A percentile compares a stretch with the other conserved stretches of the same genome.
Evolutionary conservation across 37 sponge, comb jelly and placozoan species (phyloP).

Genomic region (Petrosia ficiformis): DNA sequence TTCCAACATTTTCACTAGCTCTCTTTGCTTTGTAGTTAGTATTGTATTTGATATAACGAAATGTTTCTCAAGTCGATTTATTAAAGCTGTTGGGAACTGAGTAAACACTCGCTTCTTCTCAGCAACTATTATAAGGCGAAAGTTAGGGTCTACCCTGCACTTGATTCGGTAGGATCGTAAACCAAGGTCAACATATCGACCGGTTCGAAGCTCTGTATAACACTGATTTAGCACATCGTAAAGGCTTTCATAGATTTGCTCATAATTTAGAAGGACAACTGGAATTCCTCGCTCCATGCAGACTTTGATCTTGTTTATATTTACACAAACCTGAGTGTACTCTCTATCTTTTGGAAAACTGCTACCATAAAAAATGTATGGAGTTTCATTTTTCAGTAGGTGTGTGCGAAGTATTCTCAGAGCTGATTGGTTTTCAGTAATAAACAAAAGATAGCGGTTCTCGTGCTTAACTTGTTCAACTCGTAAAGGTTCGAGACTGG

Average conservation of each 20-base stretch:
- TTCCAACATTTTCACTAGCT: neutral
- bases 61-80: constrained; percentile 8
- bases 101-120: neutral
- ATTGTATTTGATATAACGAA: neutral
- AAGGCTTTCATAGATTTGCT: constrained; percentile 55
- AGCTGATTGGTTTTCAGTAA: constrained; percentile 94
- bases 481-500: neutral
- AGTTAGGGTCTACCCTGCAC: constrained; percentile 1
- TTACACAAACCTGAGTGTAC: constrained; percentile 54
- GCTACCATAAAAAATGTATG: constrained; percentile 38
- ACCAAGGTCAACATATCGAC: constrained; percentile 14
- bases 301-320: constrained; percentile 48
- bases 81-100: constrained; percentile 3
- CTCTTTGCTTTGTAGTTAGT: neutral
- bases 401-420: constrained; percentile 60
- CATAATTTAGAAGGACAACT: constrained; percentile 39
- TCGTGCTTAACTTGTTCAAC: too few relatives aligned
- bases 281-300: constrained; percentile 35
- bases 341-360: constrained; percentile 52
- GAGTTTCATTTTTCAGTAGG: constrained; percentile 4
- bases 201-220: constrained; percentile 5
- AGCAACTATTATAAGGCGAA: constrained; percentile 8
- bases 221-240: constrained; percentile 54
- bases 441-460: constrained; percentile 87
- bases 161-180: constrained; percentile 4